phyloP scores from a whole-genome alignment of 2,797 vertebrate genomes.

The Vultur gryphus region DNA sequence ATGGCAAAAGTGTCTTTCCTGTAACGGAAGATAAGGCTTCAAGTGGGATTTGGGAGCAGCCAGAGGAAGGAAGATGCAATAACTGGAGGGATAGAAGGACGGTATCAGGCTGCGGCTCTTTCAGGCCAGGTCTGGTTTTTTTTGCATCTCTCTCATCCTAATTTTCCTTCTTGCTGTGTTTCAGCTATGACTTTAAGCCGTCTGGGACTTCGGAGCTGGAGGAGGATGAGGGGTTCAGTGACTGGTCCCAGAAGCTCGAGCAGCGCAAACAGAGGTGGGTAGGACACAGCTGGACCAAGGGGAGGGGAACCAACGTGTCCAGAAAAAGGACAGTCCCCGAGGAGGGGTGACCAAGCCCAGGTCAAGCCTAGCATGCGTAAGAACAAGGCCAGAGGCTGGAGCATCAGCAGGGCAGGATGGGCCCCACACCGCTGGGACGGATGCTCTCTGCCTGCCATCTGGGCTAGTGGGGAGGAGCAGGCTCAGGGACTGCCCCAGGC shows the following conservation, averaged over 20 bases:
- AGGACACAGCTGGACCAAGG: neutral
- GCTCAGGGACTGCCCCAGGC: neutral
- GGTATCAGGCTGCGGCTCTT: neutral
- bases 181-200: conserved; percentile 77
- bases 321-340: neutral
- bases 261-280: conserved; percentile 73
- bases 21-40: neutral
- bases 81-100: neutral
- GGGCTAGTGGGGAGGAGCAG: neutral
- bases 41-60: neutral
- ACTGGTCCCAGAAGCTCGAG: conserved; percentile 87
- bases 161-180: neutral
- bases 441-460: neutral
- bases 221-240: conserved; percentile 91
- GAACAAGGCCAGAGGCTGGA: neutral
- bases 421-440: accelerated
- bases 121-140: neutral
- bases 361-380: neutral
- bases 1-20: neutral
- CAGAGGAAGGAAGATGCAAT: neutral
- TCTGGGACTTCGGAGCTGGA: conserved; percentile 75
- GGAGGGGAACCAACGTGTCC: neutral
- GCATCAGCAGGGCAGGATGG: neutral
- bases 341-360: neutral
- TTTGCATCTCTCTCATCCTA: neutral